Base-by-base conservation (phyloP, 2,797 vertebrate species). In the Lateolabrax maculatus region DNA sequence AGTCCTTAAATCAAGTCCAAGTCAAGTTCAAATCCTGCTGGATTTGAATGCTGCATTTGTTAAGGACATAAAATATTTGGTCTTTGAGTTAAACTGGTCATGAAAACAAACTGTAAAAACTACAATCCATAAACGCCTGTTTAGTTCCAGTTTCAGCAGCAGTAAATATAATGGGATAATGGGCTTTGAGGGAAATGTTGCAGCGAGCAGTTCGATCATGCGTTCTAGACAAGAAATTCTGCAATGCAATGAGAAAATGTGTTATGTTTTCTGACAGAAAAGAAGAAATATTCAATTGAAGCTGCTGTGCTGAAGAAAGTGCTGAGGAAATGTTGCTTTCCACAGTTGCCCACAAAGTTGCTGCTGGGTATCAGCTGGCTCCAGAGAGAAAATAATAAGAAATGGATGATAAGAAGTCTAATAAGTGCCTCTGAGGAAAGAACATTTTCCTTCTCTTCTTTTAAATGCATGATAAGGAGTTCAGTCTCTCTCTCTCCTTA, bases 391-490 rank as follows among this genome's bases (percentile, higher is more conserved):
- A 31, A 27, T 53, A 64, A 66, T 53, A 9, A 66, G 29, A 57
- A 44, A 44, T 16, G 31, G 61, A 36, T 12, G 63, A 68, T 57
- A 10, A 68, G 39, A 60, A 61, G 73, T 48, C 60, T 25, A 62
- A 77, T 60, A 55, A 27, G 12, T 3, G 44, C 84, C 70, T 55
- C 13, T 1, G 66, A 83, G 72, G 72, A 46, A 60, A 49, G 58
- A 74, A 77, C 72, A 48, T 68, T 67, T 75, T 29, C 69, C 63
- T 72, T 37, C 58, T 74, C 68, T 41, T 57, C 67, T 71, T 72
- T 48, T 39, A 70, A 84, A 64, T 34, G 69, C 23, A 11, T 1
- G 71, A 80, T 36, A 69, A 77, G 46, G 12, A 64, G 10, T 67
- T 64, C 23, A 49, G 53, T 49, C 60, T 43, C 41, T 53, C n/a